Base-by-base conservation (phyloP, 2,888 invertebrate species). In the Prenolepis imparis region DNA sequence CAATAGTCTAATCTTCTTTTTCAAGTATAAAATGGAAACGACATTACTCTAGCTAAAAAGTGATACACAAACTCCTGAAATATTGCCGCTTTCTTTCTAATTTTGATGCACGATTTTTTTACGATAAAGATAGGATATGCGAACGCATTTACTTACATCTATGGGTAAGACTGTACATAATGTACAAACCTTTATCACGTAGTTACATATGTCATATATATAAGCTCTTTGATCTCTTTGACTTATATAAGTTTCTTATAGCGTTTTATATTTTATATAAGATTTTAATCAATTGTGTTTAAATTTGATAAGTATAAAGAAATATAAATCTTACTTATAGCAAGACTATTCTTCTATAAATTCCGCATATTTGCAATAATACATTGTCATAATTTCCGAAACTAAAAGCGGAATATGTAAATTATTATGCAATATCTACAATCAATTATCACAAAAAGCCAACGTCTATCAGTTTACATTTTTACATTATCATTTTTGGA, bases 111-210 rank as follows among this genome's bases (percentile, higher is more conserved):
- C n/a, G 4, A 48, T 4, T 15, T 8, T 52, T 8, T 52, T n/a
- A 18, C 1, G 15, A 1, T 48, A 18, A 48, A 48, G 44, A 12
- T 48, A 48, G 15, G 6, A 18, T 18, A n/a, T 2, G 3, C 2
- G 3, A 8, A 0, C 8, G n/a, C n/a, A 52, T n/a, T 0, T 52
- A n/a, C n/a, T 52, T 52, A 52, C 3, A 2, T n/a, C 52, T 52
- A 44, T 44, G 1, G 15, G 44, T 84, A 86, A 63, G 83, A 28
- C 70, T 85, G 59, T 85, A 87, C 81, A 85, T 32, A 88, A 81
- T 84, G 80, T 85, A 88, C 85, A 88, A 83, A 81, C 55, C 32
- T 36, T 39, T 63, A 11, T 12, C 11, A 72, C 48, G n/a, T 82
- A 41, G 63, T 55, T 64, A 77, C 36, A 18, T 21, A 39, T 74